phyloP scores from a whole-genome alignment of 2,113 vertebrate species.

The Bubo bubo region DNA sequence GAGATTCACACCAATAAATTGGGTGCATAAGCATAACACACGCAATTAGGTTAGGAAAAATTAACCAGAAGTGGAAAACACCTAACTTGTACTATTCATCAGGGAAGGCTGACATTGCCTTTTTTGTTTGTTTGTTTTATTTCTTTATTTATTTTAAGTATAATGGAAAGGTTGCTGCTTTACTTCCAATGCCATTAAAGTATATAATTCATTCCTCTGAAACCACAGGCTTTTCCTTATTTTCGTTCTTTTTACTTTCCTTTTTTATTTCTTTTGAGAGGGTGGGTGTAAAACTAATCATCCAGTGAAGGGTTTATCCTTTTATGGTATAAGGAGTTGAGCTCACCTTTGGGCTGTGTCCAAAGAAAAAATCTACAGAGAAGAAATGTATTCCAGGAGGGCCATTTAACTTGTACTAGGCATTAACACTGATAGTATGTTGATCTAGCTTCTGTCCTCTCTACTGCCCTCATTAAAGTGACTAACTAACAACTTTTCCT shows the following conservation, averaged over 20 bases:
- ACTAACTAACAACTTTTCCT: background rate
- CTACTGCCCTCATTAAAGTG: background rate
- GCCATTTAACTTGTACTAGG: background rate
- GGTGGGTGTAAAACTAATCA: background rate
- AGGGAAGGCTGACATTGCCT: background rate
- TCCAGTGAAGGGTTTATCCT: conserved; percentile 9
- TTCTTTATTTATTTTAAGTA: conserved; percentile 5
- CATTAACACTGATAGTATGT: background rate
- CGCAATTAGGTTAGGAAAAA: background rate
- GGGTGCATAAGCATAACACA: background rate
- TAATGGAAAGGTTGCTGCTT: background rate
- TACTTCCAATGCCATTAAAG: background rate
- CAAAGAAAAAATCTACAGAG: background rate
- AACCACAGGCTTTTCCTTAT: background rate
- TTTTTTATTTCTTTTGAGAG: background rate
- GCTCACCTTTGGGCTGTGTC: conserved; percentile 34
- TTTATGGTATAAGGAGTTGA: background rate
- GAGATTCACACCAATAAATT: background rate
- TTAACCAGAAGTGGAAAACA: background rate
- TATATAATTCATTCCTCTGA: background rate
- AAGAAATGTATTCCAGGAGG: conserved; percentile 14
- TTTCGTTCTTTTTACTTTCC: background rate
- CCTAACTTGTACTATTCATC: background rate
- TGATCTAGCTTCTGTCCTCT: conserved; percentile 37
- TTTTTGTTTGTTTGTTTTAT: background rate